Conservation (phyloP, 1,140 invertebrate species). For the Drosophila tani region DNA sequence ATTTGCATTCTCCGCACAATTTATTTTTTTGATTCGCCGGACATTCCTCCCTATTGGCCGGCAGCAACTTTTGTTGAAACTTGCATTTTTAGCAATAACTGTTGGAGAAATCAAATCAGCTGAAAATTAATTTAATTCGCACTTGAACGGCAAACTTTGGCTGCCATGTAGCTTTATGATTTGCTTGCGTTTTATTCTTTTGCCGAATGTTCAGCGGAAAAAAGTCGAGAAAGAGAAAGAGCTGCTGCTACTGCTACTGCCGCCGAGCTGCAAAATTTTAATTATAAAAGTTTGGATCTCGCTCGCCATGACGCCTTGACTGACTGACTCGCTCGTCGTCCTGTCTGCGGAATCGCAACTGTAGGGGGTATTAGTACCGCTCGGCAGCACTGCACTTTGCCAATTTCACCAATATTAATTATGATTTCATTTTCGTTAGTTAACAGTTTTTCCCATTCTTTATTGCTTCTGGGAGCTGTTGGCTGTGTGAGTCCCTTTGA, state of each 20-base stretch:
- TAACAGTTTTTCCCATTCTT: slow-evolving; percentile 41
- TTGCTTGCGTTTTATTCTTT: slow-evolving; percentile 48
- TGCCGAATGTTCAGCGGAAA: slow-evolving; percentile 11
- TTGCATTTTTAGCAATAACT: slow-evolving; percentile 57
- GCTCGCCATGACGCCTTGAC: slow-evolving; percentile 64
- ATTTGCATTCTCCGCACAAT: slow-evolving; percentile 36
- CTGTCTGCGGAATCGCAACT: slow-evolving; percentile 26
- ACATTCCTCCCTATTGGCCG: slow-evolving; percentile 10
- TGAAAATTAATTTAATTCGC: slow-evolving; percentile 83
- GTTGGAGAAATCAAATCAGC: slow-evolving; percentile 75
- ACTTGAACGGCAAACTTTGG: slow-evolving; percentile 67
- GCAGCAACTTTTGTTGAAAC: slow-evolving; percentile 42
- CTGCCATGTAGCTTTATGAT: slow-evolving; percentile 74
- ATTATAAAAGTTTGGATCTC: slow-evolving; percentile 81
- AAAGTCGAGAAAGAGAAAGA: slow-evolving; percentile 21
- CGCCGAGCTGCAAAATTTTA: slow-evolving; percentile 71
- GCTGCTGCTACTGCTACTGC: not conserved
- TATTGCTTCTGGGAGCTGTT: slow-evolving; percentile 22
- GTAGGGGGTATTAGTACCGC: slow-evolving; percentile 45
- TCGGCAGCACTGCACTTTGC: slow-evolving; percentile 54
- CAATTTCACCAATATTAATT: slow-evolving; percentile 82
- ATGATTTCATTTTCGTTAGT: slow-evolving; percentile 72
- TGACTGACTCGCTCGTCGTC: slow-evolving; percentile 20
- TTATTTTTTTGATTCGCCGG: slow-evolving; percentile 33
- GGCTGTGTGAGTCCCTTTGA: slow-evolving; percentile 15